Evolutionary conservation across 2,113 vertebrate species (phyloP), one percentile per base, ranked within the genome.

Genomic region (Sclerurus mexicanus): DNA sequence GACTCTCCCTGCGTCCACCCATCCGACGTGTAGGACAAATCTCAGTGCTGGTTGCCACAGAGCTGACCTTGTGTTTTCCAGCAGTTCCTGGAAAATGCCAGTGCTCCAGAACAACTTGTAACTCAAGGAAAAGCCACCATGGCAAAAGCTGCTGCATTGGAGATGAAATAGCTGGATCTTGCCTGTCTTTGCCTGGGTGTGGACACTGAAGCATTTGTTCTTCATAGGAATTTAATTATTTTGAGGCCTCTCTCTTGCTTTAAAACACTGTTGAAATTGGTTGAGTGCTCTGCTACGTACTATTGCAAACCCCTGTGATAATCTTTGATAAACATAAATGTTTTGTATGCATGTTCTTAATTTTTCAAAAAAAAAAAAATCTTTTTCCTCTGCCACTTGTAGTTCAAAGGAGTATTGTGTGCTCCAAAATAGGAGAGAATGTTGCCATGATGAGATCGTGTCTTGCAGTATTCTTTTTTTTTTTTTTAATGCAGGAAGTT

Each of bases 71-170:
- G 28, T 1, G 11, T 47, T 91, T 91, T 40, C 58, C 67, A 53
- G 35, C 6, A 17, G 20, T 15, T 86, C 10, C 35, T 59, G 60
- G 52, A 58, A 92, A 28, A 66, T 10, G 12, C 24, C 1, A 1
- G n/a, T 6, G 2, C 30, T 91, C 39, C 67, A 55, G 71, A 82
- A 25, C 2, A 16, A 22, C 27, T 72, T 0, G 0, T 14, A 59
- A 16, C 28, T 77, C 33, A 20, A 46, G 55, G 39, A 75, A 67
- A 79, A 60, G 22, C 25, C 39, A 44, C 31, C 20, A 10, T 6
- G 44, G 31, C 23, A 50, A 73, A 84, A 62, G 22, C 27, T 91
- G 39, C 77, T 52, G 35, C 55, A 12, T 37, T 35, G 50, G 50
- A 58, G 18, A 68, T 1, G 8, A 50, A 37, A 69, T 9, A 67